phyloP scores from a whole-genome alignment of 2,113 vertebrate species.

The Orthonyx spaldingii region DNA sequence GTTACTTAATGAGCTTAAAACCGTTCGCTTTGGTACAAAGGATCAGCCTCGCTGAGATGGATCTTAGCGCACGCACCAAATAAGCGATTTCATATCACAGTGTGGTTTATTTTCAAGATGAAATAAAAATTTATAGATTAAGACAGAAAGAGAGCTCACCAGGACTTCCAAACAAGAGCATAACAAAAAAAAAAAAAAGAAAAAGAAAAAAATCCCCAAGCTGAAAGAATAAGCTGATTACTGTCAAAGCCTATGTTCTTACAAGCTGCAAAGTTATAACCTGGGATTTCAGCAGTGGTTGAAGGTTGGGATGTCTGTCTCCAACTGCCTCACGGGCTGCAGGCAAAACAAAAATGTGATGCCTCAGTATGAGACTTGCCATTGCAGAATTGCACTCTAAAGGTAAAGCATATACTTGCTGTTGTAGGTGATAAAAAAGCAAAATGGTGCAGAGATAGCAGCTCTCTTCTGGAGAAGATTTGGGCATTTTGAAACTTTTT shows the following conservation, averaged over 20 bases:
- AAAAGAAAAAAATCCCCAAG: not conserved
- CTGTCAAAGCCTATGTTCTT: not conserved
- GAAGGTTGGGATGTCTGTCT: not conserved
- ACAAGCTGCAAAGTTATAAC: not conserved
- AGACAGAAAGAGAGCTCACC: not conserved
- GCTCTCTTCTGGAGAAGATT: not conserved
- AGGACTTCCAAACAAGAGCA: not conserved
- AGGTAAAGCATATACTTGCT: not conserved
- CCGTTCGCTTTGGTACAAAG: not conserved
- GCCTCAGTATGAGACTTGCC: not conserved
- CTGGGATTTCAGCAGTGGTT: not conserved
- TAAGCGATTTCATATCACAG: not conserved
- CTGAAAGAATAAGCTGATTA: not conserved
- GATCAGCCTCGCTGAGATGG: not conserved
- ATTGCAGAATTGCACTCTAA: not conserved
- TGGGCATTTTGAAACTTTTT: not conserved
- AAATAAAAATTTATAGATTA: not conserved
- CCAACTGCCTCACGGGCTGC: not conserved
- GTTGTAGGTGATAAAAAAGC: not conserved
- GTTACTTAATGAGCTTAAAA: conserved; percentile 24
- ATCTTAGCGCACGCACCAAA: not conserved
- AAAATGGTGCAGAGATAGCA: not conserved
- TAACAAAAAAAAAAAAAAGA: not conserved
- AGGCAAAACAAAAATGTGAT: not conserved
- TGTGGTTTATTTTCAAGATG: not conserved